phyloP scores from a whole-genome alignment of 1,140 invertebrate genomes.

The Drosophila baimaii region DNA sequence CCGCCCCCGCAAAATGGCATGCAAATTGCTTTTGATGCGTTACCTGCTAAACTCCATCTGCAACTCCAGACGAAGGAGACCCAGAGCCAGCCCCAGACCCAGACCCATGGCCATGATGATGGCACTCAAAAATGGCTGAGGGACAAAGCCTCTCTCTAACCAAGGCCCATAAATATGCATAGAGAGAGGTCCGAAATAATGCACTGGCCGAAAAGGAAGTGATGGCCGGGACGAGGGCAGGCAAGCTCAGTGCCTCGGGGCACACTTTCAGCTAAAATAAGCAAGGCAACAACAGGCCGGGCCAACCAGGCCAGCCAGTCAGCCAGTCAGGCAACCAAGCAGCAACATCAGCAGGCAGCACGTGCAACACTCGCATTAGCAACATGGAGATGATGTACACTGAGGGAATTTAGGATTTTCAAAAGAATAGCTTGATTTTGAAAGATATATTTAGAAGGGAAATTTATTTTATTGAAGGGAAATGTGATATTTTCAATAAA shows the following conservation, averaged over 20 bases:
- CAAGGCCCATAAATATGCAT: slow-evolving; percentile 76
- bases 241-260: slow-evolving; percentile 69
- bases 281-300: background rate
- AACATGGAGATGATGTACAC: slow-evolving; percentile 46
- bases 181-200: slow-evolving; percentile 54
- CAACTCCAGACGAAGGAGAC: slow-evolving; percentile 24
- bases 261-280: slow-evolving; percentile 62
- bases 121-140: slow-evolving; percentile 81
- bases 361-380: slow-evolving; percentile 63
- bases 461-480: too few species aligned
- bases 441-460: too few species aligned
- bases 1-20: slow-evolving; percentile 66
- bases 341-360: slow-evolving; percentile 61
- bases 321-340: slow-evolving; percentile 41
- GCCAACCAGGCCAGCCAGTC: slow-evolving; percentile 16
- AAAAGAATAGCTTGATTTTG: background rate
- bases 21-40: slow-evolving; percentile 82
- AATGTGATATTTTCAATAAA: too few species aligned
- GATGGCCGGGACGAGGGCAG: slow-evolving; percentile 38
- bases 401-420: background rate
- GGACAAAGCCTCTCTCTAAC: slow-evolving; percentile 24
- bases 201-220: slow-evolving; percentile 70
- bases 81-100: slow-evolving; percentile 1
- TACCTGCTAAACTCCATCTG: slow-evolving; percentile 44
- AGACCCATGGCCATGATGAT: slow-evolving; percentile 60